Base-by-base conservation (phyloP, 2,888 invertebrate genomes). In the Epirrhoe tristata region DNA sequence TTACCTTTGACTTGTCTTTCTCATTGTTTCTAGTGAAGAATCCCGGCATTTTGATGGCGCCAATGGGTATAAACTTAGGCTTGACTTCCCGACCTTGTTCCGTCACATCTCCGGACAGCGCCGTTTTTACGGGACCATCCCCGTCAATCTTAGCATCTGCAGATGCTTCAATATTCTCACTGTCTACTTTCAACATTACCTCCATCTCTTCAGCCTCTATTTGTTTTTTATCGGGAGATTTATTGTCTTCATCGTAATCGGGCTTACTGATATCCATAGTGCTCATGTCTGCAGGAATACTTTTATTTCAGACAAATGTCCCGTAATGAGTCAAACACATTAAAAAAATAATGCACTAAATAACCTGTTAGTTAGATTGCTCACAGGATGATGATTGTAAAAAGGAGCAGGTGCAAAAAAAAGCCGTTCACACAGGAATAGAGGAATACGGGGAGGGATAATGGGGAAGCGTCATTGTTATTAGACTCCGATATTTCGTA, bases 21-120 rank as follows among this genome's bases (percentile, higher is more conserved):
- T 97, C 96, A 75, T 96, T 96, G 83, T 96, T 96, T 76, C 96
- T 95, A 68, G 96, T 96, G 80, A 97, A 97, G 90, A 97, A 97
- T 14, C 97, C 97, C 5, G 97, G 97, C 95, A 97, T 96, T 90
- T 97, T 97, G 73, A 97, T 96, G n/a, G 97, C 97, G 58, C 97
- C 97, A 79, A 97, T 97, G 5, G 97, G 97, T 78, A 97, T 97
- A 84, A 97, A 97, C 84, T 96, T 96, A 66, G 96, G 96, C 81
- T 96, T 96, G 39, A 96, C 96, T 89, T 96, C 96, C 70, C 96
- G 94, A 58, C 96, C 96, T 75, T 96, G 95, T 76, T 95, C 95
- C 6, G 94, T 95, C 17, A 94, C 94, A 67, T 91, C 91, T 14
- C 94, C 93, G 2, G 90, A 91, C n/a, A 93, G 87, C 51, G 95